Percentiles rank a stretch among this genome's conserved stretches.
Evolutionary conservation across 2,888 invertebrate species (phyloP).

Genomic region (Tricholauxania praeusta): DNA sequence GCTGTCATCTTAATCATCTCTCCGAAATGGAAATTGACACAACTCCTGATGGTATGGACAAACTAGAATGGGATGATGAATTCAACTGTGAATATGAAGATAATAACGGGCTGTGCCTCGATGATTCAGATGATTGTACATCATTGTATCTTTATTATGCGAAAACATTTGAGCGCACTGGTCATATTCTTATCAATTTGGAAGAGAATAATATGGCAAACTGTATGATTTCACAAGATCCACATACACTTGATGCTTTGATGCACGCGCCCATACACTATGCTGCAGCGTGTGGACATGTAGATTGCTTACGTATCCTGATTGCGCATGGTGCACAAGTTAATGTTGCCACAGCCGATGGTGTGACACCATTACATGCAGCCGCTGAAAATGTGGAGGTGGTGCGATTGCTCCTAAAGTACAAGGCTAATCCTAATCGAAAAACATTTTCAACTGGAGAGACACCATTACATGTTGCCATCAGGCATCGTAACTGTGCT

Average conservation of each 20-base stretch:
- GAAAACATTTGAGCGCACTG: conserved; percentile 77
- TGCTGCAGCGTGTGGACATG: conserved; percentile 77
- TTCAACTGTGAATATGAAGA: conserved; percentile 69
- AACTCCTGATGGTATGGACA: conserved; percentile 73
- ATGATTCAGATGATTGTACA: conserved; percentile 68
- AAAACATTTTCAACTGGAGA: conserved; percentile 72
- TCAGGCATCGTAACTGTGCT: conserved; percentile 71
- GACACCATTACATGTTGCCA: conserved; percentile 75
- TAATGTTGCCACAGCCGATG: conserved; percentile 75
- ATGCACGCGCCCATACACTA: conserved; percentile 80
- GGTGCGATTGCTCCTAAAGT: conserved; percentile 70
- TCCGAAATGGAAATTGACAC: conserved; percentile 65
- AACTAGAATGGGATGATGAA: conserved; percentile 83
- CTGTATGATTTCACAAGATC: conserved; percentile 54
- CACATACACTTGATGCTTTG: conserved; percentile 61
- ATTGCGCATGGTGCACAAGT: conserved; percentile 73
- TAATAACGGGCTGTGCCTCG: conserved; percentile 38
- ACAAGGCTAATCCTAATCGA: conserved; percentile 73
- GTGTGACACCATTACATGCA: conserved; percentile 77
- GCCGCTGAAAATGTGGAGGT: conserved; percentile 75
- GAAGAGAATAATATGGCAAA: conserved; percentile 54
- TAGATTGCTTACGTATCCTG: conserved; percentile 73
- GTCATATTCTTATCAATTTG: conserved; percentile 65
- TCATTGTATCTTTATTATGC: conserved; percentile 78
- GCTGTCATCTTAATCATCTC: conserved; percentile 29